Percentiles rank a stretch among this genome's conserved stretches.
Conservation (phyloP, 2,888 invertebrate genomes). For the Lycaena phlaeas region DNA sequence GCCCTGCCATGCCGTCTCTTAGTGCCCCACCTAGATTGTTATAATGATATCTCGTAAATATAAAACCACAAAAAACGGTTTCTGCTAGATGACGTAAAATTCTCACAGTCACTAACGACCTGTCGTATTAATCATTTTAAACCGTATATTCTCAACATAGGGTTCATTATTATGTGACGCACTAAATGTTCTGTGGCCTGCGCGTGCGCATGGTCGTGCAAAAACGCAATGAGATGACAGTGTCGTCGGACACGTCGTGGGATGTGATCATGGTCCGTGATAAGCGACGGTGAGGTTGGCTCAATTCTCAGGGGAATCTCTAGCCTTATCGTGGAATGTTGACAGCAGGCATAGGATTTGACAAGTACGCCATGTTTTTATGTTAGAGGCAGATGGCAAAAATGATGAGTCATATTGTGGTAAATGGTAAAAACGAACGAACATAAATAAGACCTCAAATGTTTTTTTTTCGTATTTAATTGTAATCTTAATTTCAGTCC, state of each 20-base stretch:
- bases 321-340: no score
- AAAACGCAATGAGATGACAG: conserved; percentile 58
- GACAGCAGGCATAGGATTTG: no score
- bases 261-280: conserved; percentile 27
- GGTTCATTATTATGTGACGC: conserved; percentile 5
- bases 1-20: no score
- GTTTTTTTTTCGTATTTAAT: no score
- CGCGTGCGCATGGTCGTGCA: conserved; percentile 39
- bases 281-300: conserved; percentile 23
- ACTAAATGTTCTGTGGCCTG: conserved; percentile 14
- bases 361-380: no score
- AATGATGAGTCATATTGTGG: no score
- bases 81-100: conserved; percentile 23
- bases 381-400: no score
- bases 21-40: no score
- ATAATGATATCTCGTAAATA: not conserved
- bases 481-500: no score
- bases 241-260: conserved; percentile 47
- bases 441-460: no score
- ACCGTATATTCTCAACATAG: not conserved
- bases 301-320: conserved; percentile 17
- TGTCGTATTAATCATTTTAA: not conserved
- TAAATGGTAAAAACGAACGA: no score
- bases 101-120: conserved; percentile 23
- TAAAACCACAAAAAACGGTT: conserved; percentile 14